Conservation (phyloP, 2,113 vertebrate genomes). For the Glaucidium brasilianum region DNA sequence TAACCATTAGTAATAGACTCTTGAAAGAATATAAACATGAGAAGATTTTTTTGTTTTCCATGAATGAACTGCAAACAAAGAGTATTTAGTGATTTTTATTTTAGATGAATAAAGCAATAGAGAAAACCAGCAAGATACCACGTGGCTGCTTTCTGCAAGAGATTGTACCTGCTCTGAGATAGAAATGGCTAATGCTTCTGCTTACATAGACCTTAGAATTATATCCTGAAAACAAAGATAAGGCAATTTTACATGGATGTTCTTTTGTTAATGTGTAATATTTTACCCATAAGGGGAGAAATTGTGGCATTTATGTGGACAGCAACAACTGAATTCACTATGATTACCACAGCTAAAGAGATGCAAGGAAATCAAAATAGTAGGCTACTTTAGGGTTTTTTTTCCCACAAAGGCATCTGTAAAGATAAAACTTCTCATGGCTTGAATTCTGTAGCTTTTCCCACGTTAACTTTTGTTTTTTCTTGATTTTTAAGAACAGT, state of each 20-base stretch:
- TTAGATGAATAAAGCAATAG: neutral
- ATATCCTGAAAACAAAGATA: neutral
- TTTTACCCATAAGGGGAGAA: neutral
- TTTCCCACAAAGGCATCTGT: neutral
- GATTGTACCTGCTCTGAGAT: neutral
- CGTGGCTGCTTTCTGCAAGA: neutral
- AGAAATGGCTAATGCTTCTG: neutral
- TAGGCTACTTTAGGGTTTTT: neutral
- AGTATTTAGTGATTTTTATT: neutral
- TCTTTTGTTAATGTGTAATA: neutral
- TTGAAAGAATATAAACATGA: neutral
- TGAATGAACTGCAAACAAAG: neutral
- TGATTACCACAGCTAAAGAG: neutral
- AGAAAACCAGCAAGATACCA: neutral
- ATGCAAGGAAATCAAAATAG: neutral
- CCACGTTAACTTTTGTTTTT: neutral
- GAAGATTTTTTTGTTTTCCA: neutral
- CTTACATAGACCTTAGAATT: neutral
- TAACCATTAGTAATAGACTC: neutral
- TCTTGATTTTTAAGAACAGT: neutral
- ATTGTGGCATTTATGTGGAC: neutral
- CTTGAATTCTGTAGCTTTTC: neutral
- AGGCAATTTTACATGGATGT: neutral
- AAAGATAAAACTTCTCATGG: neutral
- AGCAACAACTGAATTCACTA: neutral